phyloP scores from a whole-genome alignment of 2,888 invertebrate species.

The Stomorhina lunata region DNA sequence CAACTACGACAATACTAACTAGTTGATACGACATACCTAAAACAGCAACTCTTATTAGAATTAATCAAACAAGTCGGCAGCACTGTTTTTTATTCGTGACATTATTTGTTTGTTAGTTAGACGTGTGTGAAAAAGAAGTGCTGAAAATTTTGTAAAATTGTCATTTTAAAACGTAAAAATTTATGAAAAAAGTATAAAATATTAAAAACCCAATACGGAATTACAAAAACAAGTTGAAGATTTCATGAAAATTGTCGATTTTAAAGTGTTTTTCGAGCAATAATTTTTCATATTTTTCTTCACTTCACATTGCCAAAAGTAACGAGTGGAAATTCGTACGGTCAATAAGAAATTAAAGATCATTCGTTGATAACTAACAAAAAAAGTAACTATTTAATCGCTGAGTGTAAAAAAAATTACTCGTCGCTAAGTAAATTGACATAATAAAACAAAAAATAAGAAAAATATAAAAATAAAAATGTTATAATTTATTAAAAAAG shows the following conservation, averaged over 20 bases:
- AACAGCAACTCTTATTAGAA: neutral
- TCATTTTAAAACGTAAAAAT: constrained; percentile 32
- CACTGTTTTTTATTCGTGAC: constrained; percentile 24
- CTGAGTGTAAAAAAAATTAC: constrained; percentile 45
- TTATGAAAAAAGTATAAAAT: constrained; percentile 30
- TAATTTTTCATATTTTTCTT: constrained; percentile 40
- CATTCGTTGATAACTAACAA: constrained; percentile 52
- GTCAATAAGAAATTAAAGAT: constrained; percentile 64
- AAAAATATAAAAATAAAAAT: constrained; percentile 46
- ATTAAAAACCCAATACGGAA: neutral
- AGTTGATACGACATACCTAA: neutral
- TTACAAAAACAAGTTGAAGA: neutral
- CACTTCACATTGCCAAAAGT: constrained; percentile 58
- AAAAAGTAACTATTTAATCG: constrained; percentile 54
- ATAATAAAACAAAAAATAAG: constrained; percentile 60
- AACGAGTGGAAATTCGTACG: constrained; percentile 51
- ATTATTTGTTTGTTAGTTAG: constrained; percentile 56
- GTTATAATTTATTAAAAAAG: constrained; percentile 40
- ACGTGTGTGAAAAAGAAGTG: constrained; percentile 46
- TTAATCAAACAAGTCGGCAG: neutral
- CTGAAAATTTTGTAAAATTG: constrained; percentile 47
- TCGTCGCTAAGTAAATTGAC: constrained; percentile 58
- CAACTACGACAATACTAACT: neutral
- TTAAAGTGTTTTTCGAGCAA: constrained; percentile 27
- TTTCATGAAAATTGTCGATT: neutral